Base-by-base conservation (phyloP, 2,113 vertebrate species). In the Spizaetus ornatus region DNA sequence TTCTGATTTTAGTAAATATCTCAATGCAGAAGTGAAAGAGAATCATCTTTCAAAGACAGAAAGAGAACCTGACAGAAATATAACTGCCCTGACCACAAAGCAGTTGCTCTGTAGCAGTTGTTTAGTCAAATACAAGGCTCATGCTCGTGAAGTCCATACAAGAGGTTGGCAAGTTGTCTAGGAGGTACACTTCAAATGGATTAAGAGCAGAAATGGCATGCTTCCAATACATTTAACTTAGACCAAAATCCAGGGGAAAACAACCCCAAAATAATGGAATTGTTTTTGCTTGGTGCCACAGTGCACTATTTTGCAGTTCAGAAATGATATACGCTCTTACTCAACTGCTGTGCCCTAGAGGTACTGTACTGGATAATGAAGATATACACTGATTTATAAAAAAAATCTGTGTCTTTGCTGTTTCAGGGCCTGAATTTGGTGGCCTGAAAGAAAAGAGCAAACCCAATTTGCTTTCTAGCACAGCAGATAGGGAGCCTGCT, bases 11-110 rank as follows among this genome's bases (percentile, higher is more conserved):
- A 82, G 79, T 90, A 86, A 89, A 82, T 59, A 10, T 91, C 45
- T 86, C 82, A 87, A 94, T 55, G 86, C 69, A 95, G 96, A 96
- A 95, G 95, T 95, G 96, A 97, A 97, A 96, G 53, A 88, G 62
- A 71, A 52, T 83, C 19, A 66, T 80, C 69, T 89, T 77, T 69
- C 78, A 88, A 82, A 78, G 47, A 23, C 34, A 61, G 80, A 85
- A 92, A 85, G 69, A 78, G 63, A 80, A 88, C 21, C 58, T 85
- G 83, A 73, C 62, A 87, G 93, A 89, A 96, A 85, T 52, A 43
- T 80, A 96, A 88, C 78, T 61, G 52, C 36, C 20, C 21, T 95
- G 67, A 91, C 67, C 95, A 81, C 91, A 94, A 83, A 92, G 31
- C 86, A 85, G 69, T 67, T 96, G 76, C 47, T 38, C 13, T 73